Evolutionary conservation across 2,113 vertebrate species (phyloP).

Genomic region (Genyomyrus donnyi): DNA sequence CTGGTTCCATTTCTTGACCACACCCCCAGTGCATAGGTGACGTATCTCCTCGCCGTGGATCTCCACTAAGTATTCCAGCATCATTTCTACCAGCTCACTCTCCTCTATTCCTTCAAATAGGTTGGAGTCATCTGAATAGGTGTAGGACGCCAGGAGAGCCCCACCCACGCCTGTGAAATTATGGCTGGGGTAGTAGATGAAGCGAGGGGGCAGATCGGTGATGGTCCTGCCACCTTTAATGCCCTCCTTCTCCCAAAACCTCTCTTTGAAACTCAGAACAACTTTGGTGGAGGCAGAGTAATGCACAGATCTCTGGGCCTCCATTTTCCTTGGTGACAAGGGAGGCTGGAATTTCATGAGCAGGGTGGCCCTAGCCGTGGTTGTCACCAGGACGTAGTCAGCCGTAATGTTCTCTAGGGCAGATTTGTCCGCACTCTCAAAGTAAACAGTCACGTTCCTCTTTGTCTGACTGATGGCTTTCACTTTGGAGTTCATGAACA

Average conservation of each 20-base stretch:
- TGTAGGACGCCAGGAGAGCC: constrained; percentile 71
- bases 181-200: constrained; percentile 77
- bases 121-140: constrained; percentile 55
- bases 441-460: constrained; percentile 44
- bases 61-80: constrained; percentile 61
- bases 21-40: constrained; percentile 42
- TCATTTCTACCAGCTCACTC: constrained; percentile 42
- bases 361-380: constrained; percentile 64
- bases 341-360: constrained; percentile 63
- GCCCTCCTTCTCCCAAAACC: constrained; percentile 70
- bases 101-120: constrained; percentile 61
- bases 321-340: constrained; percentile 54
- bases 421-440: constrained; percentile 39
- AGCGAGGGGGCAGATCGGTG: constrained; percentile 66
- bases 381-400: constrained; percentile 59
- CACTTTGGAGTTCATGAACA: constrained; percentile 56
- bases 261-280: constrained; percentile 57
- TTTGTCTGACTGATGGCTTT: constrained; percentile 48
- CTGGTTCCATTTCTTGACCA: constrained; percentile 69
- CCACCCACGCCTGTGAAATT: constrained; percentile 48
- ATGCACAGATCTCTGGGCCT: constrained; percentile 64
- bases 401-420: constrained; percentile 39
- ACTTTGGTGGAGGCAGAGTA: constrained; percentile 67
- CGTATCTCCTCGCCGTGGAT: constrained; percentile 59
- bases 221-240: constrained; percentile 64